A percentile compares a stretch with the other conserved stretches of the same genome.
phyloP scores from a whole-genome alignment of 1,140 invertebrate genomes.

The Epicauta chinensis region DNA sequence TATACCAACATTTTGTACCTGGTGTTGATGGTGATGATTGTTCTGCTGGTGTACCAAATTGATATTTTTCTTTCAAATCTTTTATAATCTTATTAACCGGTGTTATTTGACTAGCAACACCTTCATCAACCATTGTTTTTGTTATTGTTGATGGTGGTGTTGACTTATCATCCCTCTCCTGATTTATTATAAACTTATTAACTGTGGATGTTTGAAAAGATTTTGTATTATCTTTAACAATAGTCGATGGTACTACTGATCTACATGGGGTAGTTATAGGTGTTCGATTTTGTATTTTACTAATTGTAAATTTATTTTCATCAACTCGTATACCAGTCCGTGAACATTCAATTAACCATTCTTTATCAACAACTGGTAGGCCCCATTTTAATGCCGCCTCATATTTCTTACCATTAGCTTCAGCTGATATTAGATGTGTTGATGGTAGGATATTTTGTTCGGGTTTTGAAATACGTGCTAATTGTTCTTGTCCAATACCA shows the following conservation, averaged over 20 bases:
- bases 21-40: not conserved
- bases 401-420: constrained; percentile 72
- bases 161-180: no score
- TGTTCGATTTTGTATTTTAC: constrained; percentile 44
- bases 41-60: not conserved
- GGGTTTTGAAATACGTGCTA: constrained; percentile 50
- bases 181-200: no score
- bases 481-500: constrained; percentile 62
- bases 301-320: constrained; percentile 56
- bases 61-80: not conserved
- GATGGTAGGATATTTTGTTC: constrained; percentile 49
- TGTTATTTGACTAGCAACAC: constrained; percentile 8
- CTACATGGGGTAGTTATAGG: not conserved
- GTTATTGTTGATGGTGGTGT: no score
- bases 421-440: constrained; percentile 73
- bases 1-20: constrained; percentile 37
- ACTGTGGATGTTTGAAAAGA: not conserved
- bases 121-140: not conserved
- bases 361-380: constrained; percentile 62
- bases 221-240: not conserved
- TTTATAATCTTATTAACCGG: constrained; percentile 6
- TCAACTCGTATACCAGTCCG: constrained; percentile 43
- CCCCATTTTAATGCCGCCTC: constrained; percentile 77
- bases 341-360: constrained; percentile 73
- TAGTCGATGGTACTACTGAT: no score